Evolutionary conservation across 2,888 invertebrate genomes (phyloP), one percentile per base, ranked within the genome.

Genomic region (Mythimna impura): DNA sequence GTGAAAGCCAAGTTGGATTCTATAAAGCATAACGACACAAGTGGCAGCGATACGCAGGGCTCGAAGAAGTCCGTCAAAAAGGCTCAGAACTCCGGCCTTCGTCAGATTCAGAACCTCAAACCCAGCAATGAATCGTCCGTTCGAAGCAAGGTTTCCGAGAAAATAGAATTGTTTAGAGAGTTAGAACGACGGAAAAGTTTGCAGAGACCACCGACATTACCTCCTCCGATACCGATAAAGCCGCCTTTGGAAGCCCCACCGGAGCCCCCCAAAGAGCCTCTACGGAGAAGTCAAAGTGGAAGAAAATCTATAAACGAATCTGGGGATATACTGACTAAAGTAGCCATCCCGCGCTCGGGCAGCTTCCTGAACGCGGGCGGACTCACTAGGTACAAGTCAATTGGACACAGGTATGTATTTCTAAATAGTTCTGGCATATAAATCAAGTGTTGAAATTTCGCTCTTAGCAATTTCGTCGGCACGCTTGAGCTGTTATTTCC

Each of bases 331-430:
- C 93, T 98, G 87, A 98, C 98, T 0, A 98, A 98, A 92, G 98
- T 98, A 60, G 98, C 98, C 57, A 97, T 98, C 87, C 98, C 98
- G 20, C 97, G 98, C 86, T 98, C 98, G 66, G 98, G 98, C 63
- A 98, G 98, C 91, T 98, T 98, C 90, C 96, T 98, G 60, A 98
- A 98, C 87, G 97, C 98, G 22, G 98, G 98, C 64, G 98, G 98
- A 73, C 95, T 97, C 68, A 97, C 98, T 10, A 97, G 98, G 87
- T 98, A 98, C 91, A 98, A 98, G 94, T 98, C 98, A 43, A 97
- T 97, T 89, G 96, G 97, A 86, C 97, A 97, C 87, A 97, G 97
- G 97, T 97, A 93, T 90, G 94, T 91, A 87, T 86, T 85, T 87
- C 86, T 87, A 87, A 85, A 87, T 86, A 86, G 86, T 88, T 82